Base-by-base conservation (phyloP, 2,113 vertebrate species). In the Oreochromis aureus region DNA sequence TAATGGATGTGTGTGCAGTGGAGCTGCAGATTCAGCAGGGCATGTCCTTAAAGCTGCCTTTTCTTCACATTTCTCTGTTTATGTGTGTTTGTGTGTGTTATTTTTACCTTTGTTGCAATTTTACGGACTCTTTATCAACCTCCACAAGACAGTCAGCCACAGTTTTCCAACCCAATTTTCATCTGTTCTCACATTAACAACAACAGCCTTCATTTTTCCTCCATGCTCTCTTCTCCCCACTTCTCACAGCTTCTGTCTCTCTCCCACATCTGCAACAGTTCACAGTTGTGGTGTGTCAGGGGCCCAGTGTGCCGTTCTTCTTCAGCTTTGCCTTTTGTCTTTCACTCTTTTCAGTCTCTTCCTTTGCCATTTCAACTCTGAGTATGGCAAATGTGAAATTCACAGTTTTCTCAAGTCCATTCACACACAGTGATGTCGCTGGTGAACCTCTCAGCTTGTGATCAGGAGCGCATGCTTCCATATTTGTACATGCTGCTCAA, bases 201-300 rank as follows among this genome's bases (percentile, higher is more conserved):
- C n/a, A 54, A 11, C 53, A 54, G 53, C 0, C 19, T 22, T 54
- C 10, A 22, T 6, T 54, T 54, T 54, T n/a, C 1, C 53, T 22
- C 53, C 53, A 54, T 54, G 19, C 19, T 22, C 53, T 54, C 53
- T 6, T 54, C 53, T 22, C 19, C 1, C 10, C n/a, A 55, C 10
- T 22, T 6, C n/a, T 55, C 10, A 55, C n/a, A 55, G n/a, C 53
- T 55, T 22, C 53, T 55, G 54, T 55, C 54, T 55, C 10, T 55
- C 54, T 55, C 54, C 10, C 0, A 0, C 1, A 24, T 12, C 54
- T 4, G 10, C n/a, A 55, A 10, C n/a, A 55, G 53, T 55, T 55
- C 53, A 6, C n/a, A 0, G 2, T 22, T 55, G 53, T 55, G 54
- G n/a, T 3, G 0, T 55, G 10, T 24, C 1, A 12, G n/a, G 1